A percentile compares a stretch with the other conserved stretches of the same genome.
Conservation (phyloP, 1,140 invertebrate species). For the Nautilus pompilius region DNA sequence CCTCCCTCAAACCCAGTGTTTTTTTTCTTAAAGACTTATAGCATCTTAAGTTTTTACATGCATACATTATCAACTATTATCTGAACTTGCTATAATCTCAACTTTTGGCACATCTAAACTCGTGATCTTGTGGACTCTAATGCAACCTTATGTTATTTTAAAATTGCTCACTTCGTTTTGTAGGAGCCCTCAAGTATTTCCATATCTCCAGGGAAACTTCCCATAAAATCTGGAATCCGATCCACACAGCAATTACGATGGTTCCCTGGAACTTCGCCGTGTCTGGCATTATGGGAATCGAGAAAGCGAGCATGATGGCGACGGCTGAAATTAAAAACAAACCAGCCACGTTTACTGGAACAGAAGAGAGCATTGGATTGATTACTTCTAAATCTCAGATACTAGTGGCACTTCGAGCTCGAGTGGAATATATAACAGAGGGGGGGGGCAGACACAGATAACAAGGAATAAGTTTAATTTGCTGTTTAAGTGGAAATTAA, state of each 20-base stretch:
- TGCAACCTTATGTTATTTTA: too few species aligned
- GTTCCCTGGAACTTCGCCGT: conserved; percentile 14
- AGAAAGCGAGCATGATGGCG: conserved; percentile 18
- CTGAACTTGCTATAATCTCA: too few species aligned
- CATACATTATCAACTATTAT: too few species aligned
- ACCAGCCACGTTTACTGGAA: too few species aligned
- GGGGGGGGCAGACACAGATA: neutral
- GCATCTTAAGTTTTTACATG: too few species aligned
- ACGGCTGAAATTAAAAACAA: conserved; percentile 13
- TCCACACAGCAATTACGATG: conserved; percentile 15
- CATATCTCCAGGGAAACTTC: conserved; percentile 17
- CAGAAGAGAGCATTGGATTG: neutral
- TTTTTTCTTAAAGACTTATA: too few species aligned
- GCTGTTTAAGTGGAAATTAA: neutral
- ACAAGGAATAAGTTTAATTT: neutral
- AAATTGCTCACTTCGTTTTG: too few species aligned
- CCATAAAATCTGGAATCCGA: conserved; percentile 20
- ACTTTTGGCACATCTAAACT: too few species aligned
- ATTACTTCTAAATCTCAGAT: neutral
- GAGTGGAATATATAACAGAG: neutral
- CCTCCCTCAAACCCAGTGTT: too few species aligned
- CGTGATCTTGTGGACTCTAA: too few species aligned
- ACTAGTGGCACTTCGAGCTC: neutral
- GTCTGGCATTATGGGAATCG: conserved; percentile 8
- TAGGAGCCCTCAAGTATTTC: conserved; percentile 2